Evolutionary conservation across 2,113 vertebrate species (phyloP), one percentile per base, ranked within the genome.

Genomic region (Scophthalmus maximus): DNA sequence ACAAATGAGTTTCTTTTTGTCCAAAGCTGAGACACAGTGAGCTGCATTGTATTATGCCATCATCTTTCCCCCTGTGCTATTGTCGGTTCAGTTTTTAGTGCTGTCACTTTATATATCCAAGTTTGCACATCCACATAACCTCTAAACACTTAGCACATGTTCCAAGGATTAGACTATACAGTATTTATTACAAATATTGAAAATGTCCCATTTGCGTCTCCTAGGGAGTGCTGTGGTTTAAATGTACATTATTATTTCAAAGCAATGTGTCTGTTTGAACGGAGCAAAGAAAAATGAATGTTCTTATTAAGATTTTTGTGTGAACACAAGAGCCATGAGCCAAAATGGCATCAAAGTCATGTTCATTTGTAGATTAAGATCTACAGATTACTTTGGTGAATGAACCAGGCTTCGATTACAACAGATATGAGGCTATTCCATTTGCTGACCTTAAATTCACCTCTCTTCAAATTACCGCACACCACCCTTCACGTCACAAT

Each of bases 1-100:
- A 68, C 76, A 70, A 79, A 72, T 62, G 51, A 18, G 17, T 71
- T 69, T 59, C 53, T n/a, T 32, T 80, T 68, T 56, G 57, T 80
- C 23, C 46, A 18, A 14, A 46, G 49, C 57, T 29, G 56, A 20
- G 42, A 34, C 64, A 63, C 52, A 49, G 57, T 68, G 64, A 71
- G 73, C 49, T 63, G 17, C 27, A 56, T 29, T 69, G 53, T 66
- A 34, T 51, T 51, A 66, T 80, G 34, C 51, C 11, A 46, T 80
- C 83, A 83, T 81, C 50, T 62, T 88, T 85, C 70, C 64, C 79
- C 30, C 10, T 25, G 17, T 62, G 15, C 60, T 84, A 34, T 66
- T 71, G 64, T 77, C 59, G 63, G 51, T 81, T 32, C 15, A 55
- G 50, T 60, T 82, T 72, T 76, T 62, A 67, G 68, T 38, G 57